Conservation (phyloP, 2,888 invertebrate species). For the Drosophila fulvimacula region DNA sequence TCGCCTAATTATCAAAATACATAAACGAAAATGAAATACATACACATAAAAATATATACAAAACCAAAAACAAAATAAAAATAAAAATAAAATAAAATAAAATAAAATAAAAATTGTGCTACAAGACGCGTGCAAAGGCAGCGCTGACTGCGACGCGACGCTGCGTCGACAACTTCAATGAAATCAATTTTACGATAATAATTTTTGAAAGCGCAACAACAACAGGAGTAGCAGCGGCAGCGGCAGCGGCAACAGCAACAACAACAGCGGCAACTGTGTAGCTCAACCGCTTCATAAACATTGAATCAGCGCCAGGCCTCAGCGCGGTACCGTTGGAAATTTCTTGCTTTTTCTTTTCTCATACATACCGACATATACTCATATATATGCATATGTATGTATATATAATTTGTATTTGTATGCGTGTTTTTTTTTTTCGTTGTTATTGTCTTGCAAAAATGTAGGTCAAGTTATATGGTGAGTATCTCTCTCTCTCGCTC, state of each 20-base stretch:
- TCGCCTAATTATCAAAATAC: slow-evolving; percentile 80
- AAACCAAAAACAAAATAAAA: background rate
- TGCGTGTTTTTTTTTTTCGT: slow-evolving; percentile 58
- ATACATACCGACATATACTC: slow-evolving; percentile 19
- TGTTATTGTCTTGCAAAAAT: slow-evolving; percentile 81
- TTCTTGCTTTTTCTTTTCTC: slow-evolving; percentile 82
- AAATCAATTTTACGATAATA: slow-evolving; percentile 82
- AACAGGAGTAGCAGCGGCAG: slow-evolving; percentile 22
- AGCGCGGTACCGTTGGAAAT: slow-evolving; percentile 82
- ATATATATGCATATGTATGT: slow-evolving; percentile 5
- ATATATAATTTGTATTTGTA: slow-evolving; percentile 53
- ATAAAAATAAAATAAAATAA: slow-evolving; percentile 34
- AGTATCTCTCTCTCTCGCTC: slow-evolving; percentile 23
- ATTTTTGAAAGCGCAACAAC: slow-evolving; percentile 71
- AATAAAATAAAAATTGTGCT: slow-evolving; percentile 30
- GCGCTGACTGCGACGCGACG: slow-evolving; percentile 23
- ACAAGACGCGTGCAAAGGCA: slow-evolving; percentile 65
- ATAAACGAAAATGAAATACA: slow-evolving; percentile 61
- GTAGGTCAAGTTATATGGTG: slow-evolving; percentile 83
- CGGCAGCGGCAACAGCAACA: slow-evolving; percentile 17
- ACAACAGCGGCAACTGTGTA: slow-evolving; percentile 53
- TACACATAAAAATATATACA: no score
- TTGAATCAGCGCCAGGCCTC: slow-evolving; percentile 69
- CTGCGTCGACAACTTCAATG: slow-evolving; percentile 72
- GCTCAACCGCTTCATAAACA: slow-evolving; percentile 73